Evolutionary conservation across 2,797 vertebrate genomes (phyloP), one percentile per base, ranked within the genome.

Genomic region (Enteromius radiatus): DNA sequence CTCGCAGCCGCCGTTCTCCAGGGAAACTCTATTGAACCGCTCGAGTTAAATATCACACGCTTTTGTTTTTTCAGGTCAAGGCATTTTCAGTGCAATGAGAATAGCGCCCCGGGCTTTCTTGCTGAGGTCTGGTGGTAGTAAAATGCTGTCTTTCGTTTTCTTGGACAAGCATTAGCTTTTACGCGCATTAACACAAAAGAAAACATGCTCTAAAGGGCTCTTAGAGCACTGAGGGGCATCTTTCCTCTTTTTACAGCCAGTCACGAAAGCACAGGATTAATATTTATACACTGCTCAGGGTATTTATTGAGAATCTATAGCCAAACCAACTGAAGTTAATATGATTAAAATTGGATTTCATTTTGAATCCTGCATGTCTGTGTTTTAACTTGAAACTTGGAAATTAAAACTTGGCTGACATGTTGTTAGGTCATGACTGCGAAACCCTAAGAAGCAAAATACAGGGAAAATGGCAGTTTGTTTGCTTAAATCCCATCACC

Each of bases 41-140:
- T 84, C 78, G 74, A 91, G 89, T 91, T 88, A 90, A 91, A 92
- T 92, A 93, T 94, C 89, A 92, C 92, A 91, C 89, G 89, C 91
- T 92, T 93, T 93, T 91, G 92, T 93, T 91, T 93, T 93, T 94
- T 93, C 90, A 93, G 92, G 93, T 95, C 94, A 94, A 87, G 89
- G 85, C 89, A 87, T 90, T 92, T 90, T 91, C 65, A 89, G 89
- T 87, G 89, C 87, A 85, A 89, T 78, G 64, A 88, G 89, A 88
- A 88, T 89, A 87, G 78, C 65, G 90, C 93, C 89, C 81, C 86
- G 82, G 92, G 92, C 87, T 81, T 77, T 82, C 83, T 87, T 64
- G 69, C 75, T 80, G 86, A 45, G 69, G 11, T 89, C 79, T 85
- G 64, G 31, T 88, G 38, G 84, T 80, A 82, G 79, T 83, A 81